phyloP scores from a whole-genome alignment of 2,797 vertebrate genomes.

The Sebastes cheni region DNA sequence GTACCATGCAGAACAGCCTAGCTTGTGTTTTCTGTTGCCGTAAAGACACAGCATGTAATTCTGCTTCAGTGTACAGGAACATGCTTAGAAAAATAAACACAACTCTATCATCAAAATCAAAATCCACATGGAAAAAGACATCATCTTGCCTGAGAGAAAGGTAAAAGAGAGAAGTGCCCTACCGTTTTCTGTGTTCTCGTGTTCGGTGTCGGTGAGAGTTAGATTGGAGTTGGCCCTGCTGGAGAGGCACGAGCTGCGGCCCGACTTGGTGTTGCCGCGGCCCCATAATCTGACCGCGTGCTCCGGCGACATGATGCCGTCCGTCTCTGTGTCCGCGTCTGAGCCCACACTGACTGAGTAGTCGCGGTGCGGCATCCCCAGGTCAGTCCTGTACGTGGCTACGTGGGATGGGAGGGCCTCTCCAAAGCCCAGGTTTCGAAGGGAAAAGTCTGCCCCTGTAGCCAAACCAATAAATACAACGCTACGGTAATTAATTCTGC shows the following conservation, averaged over 20 bases:
- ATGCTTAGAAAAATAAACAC: neutral
- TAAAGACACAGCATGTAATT: neutral
- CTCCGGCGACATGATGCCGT: constrained; percentile 92
- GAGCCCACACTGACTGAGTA: constrained; percentile 92
- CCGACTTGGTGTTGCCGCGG: constrained; percentile 90
- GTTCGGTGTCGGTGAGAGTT: constrained; percentile 97
- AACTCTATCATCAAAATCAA: neutral
- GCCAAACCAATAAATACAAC: constrained; percentile 23
- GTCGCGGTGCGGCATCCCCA: constrained; percentile 91
- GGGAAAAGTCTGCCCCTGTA: constrained; percentile 91
- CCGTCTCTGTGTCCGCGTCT: constrained; percentile 92
- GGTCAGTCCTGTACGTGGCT: constrained; percentile 89
- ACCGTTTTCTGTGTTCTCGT: constrained; percentile 97
- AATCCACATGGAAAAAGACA: neutral
- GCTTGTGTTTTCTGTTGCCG: neutral
- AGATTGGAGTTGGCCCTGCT: constrained; percentile 98
- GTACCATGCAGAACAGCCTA: neutral
- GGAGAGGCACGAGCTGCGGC: constrained; percentile 96
- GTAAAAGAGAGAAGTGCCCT: constrained; percentile 23
- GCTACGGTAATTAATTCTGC: constrained; percentile 5
- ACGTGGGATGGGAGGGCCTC: constrained; percentile 88
- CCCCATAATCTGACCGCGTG: constrained; percentile 93
- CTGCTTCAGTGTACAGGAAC: neutral
- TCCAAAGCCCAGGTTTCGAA: constrained; percentile 91
- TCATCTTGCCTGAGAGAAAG: neutral